phyloP scores from a whole-genome alignment of 1,140 invertebrate species.

The Heliconius hewitsoni region DNA sequence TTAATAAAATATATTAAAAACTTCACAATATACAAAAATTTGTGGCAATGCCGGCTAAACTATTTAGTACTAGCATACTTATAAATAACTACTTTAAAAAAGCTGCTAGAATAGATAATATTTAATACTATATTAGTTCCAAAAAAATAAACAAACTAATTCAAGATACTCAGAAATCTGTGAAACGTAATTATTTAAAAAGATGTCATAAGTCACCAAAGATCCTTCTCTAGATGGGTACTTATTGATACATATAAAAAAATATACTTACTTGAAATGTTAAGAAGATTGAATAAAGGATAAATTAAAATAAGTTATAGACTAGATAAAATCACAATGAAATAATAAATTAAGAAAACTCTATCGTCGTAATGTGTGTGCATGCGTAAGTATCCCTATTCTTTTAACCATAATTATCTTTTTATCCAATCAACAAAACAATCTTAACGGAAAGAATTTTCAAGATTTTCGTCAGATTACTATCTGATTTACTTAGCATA shows the following conservation, averaged over 20 bases:
- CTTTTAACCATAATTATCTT: no score
- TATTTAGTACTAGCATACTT: background rate
- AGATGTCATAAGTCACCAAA: no score
- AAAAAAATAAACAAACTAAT: background rate
- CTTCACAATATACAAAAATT: background rate
- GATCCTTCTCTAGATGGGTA: no score
- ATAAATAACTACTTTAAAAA: no score
- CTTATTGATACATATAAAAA: no score
- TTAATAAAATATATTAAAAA: slow-evolving; percentile 9
- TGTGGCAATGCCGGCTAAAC: background rate
- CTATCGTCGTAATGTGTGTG: background rate
- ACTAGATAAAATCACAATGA: slow-evolving; percentile 8
- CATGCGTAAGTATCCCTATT: no score
- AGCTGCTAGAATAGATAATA: no score
- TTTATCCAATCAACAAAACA: no score
- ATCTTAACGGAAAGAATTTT: no score
- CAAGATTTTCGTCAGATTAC: no score
- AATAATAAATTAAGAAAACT: background rate
- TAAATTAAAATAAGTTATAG: background rate
- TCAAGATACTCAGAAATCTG: background rate
- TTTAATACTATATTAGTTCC: background rate
- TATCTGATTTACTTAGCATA: no score
- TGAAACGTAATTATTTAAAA: no score
- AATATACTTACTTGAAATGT: background rate
- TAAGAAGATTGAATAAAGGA: background rate